phyloP scores from a whole-genome alignment of 2,888 invertebrate species.

The Cynaeus angustus region DNA sequence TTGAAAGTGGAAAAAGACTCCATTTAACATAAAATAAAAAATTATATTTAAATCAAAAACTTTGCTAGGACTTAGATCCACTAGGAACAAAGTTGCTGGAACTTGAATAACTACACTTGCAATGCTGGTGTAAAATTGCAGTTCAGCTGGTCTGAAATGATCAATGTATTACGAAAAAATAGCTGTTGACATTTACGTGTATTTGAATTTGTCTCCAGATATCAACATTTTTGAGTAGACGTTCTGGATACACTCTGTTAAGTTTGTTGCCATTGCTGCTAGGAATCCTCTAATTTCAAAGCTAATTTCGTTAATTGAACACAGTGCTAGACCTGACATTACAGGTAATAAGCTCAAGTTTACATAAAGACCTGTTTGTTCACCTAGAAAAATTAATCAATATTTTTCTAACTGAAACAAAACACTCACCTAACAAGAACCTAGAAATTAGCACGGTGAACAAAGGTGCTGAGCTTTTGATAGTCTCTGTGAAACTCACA shows the following conservation, averaged over 20 bases:
- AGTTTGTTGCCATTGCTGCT: slow-evolving; percentile 85
- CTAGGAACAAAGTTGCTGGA: slow-evolving; percentile 79
- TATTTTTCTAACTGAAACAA: not conserved
- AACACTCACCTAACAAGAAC: slow-evolving; percentile 74
- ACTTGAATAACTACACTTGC: slow-evolving; percentile 83
- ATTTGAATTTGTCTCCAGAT: slow-evolving; percentile 82
- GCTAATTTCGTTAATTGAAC: slow-evolving; percentile 85
- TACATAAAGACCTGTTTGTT: slow-evolving; percentile 79
- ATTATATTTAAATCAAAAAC: slow-evolving; percentile 73
- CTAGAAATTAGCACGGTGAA: slow-evolving; percentile 85
- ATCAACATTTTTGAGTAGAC: slow-evolving; percentile 86
- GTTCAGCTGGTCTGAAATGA: slow-evolving; percentile 79
- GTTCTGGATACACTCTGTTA: slow-evolving; percentile 86
- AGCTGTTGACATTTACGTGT: slow-evolving; percentile 75
- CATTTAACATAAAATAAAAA: slow-evolving; percentile 79
- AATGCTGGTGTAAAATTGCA: slow-evolving; percentile 86
- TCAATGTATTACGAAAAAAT: slow-evolving; percentile 15
- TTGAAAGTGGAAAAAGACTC: slow-evolving; percentile 86
- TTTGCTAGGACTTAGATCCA: slow-evolving; percentile 76
- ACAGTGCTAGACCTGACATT: slow-evolving; percentile 84
- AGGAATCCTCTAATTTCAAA: slow-evolving; percentile 83
- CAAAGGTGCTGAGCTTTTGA: slow-evolving; percentile 86
- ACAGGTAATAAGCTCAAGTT: slow-evolving; percentile 84
- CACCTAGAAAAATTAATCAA: slow-evolving; percentile 71
- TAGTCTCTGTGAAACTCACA: slow-evolving; percentile 87